phyloP scores from a whole-genome alignment of 2,888 invertebrate genomes.

The Melanotus villosus region DNA sequence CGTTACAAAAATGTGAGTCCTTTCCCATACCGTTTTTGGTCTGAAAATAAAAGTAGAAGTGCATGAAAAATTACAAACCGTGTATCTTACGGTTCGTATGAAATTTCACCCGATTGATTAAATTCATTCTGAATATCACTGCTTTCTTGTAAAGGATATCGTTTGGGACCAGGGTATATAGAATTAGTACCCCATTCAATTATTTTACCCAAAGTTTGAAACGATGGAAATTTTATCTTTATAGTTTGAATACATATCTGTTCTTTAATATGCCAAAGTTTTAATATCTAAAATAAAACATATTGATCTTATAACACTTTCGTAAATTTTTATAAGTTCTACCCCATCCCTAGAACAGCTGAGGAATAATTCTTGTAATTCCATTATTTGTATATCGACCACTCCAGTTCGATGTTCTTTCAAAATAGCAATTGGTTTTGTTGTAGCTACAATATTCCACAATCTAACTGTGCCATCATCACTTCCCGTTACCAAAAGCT shows the following conservation, averaged over 20 bases:
- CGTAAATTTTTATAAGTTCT: no score
- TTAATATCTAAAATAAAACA: slow-evolving; percentile 73
- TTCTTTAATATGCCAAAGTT: slow-evolving; percentile 75
- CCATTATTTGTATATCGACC: slow-evolving; percentile 71
- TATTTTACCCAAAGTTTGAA: slow-evolving; percentile 72
- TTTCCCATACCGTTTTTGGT: slow-evolving; percentile 59
- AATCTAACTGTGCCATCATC: slow-evolving; percentile 71
- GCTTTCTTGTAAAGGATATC: slow-evolving; percentile 52
- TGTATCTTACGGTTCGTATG: neutral
- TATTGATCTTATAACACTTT: no score
- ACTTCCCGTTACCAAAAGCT: slow-evolving; percentile 73
- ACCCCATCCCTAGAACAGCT: slow-evolving; percentile 74
- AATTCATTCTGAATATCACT: neutral
- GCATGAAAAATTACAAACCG: no score
- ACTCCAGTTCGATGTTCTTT: slow-evolving; percentile 65
- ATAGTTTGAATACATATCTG: slow-evolving; percentile 73
- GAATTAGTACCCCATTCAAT: slow-evolving; percentile 73
- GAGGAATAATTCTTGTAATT: slow-evolving; percentile 69
- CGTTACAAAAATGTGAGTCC: slow-evolving; percentile 69
- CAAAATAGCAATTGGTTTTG: slow-evolving; percentile 64
- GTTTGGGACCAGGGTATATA: slow-evolving; percentile 72
- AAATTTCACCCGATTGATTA: slow-evolving; percentile 31
- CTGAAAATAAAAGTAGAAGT: slow-evolving; percentile 17
- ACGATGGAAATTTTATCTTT: slow-evolving; percentile 72
- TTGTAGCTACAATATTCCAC: slow-evolving; percentile 71